Percentiles rank a stretch among this genome's conserved stretches.
These are phyloP conservation scores for Muscidifurax raptorellus DNA, from an alignment of 1,140 invertebrate species.

Conservation along the genomic window DNA sequence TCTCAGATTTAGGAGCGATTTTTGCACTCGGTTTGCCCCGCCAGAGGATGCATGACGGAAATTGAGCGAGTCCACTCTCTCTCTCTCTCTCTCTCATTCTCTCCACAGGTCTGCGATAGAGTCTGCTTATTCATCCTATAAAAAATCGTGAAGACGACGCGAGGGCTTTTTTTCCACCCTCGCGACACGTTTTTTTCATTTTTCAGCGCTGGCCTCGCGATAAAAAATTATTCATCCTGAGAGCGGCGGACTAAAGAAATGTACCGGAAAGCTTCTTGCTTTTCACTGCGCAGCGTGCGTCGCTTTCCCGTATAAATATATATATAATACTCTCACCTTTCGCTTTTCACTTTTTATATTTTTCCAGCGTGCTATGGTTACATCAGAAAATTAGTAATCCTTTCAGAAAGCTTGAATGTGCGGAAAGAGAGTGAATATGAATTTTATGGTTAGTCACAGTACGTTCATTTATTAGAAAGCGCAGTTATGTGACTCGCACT, in stretches of 20 bases:
- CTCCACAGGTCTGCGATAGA: too few species aligned
- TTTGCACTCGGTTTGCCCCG: constrained; percentile 42
- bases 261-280: constrained; percentile 38
- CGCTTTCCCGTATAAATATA: neutral
- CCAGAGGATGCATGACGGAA: constrained; percentile 47
- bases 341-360: neutral
- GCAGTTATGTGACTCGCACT: neutral
- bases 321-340: neutral
- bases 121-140: constrained; percentile 48
- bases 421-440: neutral
- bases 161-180: neutral
- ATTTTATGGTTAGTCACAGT: constrained; percentile 41
- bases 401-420: constrained; percentile 12
- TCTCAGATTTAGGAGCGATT: constrained; percentile 48
- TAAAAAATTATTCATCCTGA: constrained; percentile 51
- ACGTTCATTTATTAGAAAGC: constrained; percentile 33
- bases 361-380: neutral
- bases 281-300: neutral
- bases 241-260: constrained; percentile 34
- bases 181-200: constrained; percentile 30
- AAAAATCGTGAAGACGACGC: constrained; percentile 47
- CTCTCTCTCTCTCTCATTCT: too few species aligned
- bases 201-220: neutral
- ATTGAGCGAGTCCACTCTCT: constrained; percentile 42
- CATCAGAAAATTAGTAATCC: constrained; percentile 39